Base-by-base conservation (phyloP, 1,140 invertebrate species). In the Micrasema minimum region DNA sequence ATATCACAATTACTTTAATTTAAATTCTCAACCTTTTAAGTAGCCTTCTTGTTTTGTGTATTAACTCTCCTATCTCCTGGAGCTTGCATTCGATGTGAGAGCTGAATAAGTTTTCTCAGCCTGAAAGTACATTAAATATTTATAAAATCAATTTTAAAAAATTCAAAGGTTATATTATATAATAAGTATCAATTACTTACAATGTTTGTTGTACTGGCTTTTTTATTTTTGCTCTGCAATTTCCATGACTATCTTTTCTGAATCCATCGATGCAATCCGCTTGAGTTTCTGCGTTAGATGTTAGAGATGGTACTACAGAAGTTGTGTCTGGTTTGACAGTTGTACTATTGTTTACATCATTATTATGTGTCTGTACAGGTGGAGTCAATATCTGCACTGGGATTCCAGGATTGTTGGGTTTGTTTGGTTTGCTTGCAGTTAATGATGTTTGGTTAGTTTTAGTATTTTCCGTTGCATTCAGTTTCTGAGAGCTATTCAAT, bases 261-360 rank as follows among this genome's bases (percentile, higher is more conserved):
- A 81, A 84, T 12, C 82, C 82, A 70, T 81, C 81, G 71, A 77
- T 82, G 69, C 83, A 85, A 50, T 77, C 79, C 26, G 75, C 71
- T 57, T 66, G 77, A 65, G 35, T 43, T 0, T 20, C 22, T 53
- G 18, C 22, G 18, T 66, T 69, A 16, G 68, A 23, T 10, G 68
- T 69, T 14, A 22, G 23, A 12, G 45, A 50, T n/a, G 20, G 41
- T 23, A 62, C 9, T 11, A 18, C 46, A 14, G 20, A 48, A 18
- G 16, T 65, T 16, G 14, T 37, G 22, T 62, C 57, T 50, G 55
- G 35, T 26, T 61, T 50, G 4, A 37, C 16, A 3, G 55, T 26
- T 14, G 45, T 62, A 12, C 7, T 16, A 62, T 41, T 50, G 10
- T 16, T 37, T 48, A 9, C 16, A 18, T 66, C 45, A 11, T 46